Evolutionary conservation across 2,113 vertebrate species (phyloP), one percentile per base, ranked within the genome.

Genomic region (Psilopsiagon aymara): DNA sequence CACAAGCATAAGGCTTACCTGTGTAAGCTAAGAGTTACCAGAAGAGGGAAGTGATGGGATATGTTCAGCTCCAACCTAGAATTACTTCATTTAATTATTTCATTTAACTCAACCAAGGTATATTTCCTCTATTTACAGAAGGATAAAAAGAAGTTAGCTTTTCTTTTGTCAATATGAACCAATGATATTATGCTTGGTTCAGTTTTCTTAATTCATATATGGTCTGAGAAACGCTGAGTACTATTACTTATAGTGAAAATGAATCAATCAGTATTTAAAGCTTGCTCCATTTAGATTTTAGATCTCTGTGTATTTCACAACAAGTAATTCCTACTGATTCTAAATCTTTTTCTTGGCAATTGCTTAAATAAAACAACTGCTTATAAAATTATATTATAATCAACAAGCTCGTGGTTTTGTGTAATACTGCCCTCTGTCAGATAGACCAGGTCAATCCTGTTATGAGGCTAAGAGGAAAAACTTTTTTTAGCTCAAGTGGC

Each of bases 391-490:
- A 17, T 43, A 81, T 43, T 84, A 27, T 44, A 75, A 86, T 75
- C 55, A 88, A 64, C 20, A 64, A 86, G 60, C 39, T 83, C 31
- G 11, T 60, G 78, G 23, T 47, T 94, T 79, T 95, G 85, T 86
- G 46, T 92, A 88, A 93, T 78, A 35, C 90, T 96, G 92, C 95
- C 94, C 90, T 95, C 95, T 95, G 68, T 70, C 88, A 95, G 86
- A 90, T 46, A 94, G 79, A 93, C 44, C 55, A 49, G 46, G 67
- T 39, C 47, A 88, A 35, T 93, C 73, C 68, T 78, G 24, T 75
- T 82, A 37, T 0, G 0, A 93, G 28, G 44, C 7, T 14, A 75
- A 57, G 33, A 47, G 64, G 31, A 76, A 67, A 90, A 93, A 64
- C 27, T 5, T 35, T 44, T 73, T 83, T 90, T 64, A 78, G 51